Evolutionary conservation across 2,888 invertebrate species (phyloP).

Genomic region (Scrobipalpa costella): DNA sequence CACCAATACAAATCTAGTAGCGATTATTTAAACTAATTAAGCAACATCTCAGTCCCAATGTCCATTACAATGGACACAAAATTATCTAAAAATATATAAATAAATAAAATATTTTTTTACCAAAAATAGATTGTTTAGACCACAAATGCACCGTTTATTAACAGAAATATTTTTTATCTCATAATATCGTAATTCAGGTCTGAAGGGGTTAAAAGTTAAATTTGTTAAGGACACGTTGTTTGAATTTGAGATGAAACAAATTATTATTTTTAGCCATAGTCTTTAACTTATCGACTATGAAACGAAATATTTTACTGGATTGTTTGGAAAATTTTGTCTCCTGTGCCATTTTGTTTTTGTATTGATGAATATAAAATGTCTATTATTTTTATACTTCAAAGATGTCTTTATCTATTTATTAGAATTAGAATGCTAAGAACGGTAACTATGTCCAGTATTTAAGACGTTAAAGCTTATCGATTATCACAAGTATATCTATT

Average conservation of each 20-base stretch:
- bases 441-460: constrained; percentile 48
- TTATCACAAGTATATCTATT: constrained; percentile 37
- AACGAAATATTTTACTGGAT: neutral
- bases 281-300: neutral
- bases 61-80: no score
- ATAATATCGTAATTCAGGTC: no score
- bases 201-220: no score
- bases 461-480: constrained; percentile 47
- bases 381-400: constrained; percentile 43
- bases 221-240: neutral
- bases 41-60: no score
- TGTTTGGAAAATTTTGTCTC: constrained; percentile 39
- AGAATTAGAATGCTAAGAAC: constrained; percentile 44
- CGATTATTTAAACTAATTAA: no score
- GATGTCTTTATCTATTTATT: constrained; percentile 28
- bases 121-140: no score
- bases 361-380: no score
- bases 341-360: constrained; percentile 68
- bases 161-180: no score
- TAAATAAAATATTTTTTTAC: no score
- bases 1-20: no score
- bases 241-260: neutral
- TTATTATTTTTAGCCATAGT: neutral
- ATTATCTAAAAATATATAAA: no score
- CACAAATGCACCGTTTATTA: no score